These are phyloP conservation scores for Acleris cristana DNA, from an alignment of 2,888 invertebrate genomes.

Conservation along the genomic window DNA sequence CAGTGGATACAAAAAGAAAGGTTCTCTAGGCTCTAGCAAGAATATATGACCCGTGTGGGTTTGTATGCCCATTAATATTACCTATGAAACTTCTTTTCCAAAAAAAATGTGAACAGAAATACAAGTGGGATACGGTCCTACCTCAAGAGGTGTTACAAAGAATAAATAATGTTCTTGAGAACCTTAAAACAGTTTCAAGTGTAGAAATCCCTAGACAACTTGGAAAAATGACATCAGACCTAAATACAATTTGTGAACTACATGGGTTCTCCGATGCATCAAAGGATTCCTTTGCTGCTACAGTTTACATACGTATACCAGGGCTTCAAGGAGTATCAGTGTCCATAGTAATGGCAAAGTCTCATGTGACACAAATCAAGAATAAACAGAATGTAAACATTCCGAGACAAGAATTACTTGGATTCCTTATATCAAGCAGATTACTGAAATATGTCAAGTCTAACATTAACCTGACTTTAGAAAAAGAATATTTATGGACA, in stretches of 20 bases:
- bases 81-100: too few species aligned
- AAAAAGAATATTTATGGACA: too few species aligned
- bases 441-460: slow-evolving; percentile 1
- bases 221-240: not conserved
- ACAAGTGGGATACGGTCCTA: too few species aligned
- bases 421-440: not conserved
- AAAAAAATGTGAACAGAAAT: too few species aligned
- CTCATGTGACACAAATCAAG: not conserved
- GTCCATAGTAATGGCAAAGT: not conserved
- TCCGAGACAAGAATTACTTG: slow-evolving; percentile 2
- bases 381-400: slow-evolving; percentile 1
- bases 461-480: not conserved
- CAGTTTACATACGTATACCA: not conserved
- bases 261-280: slow-evolving; percentile 2
- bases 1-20: too few species aligned
- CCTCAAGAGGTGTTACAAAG: too few species aligned
- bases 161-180: too few species aligned
- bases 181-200: too few species aligned
- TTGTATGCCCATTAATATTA: too few species aligned
- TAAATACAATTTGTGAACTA: not conserved
- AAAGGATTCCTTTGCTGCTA: not conserved
- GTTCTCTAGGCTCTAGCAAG: too few species aligned
- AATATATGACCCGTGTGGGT: too few species aligned
- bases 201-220: slow-evolving; percentile 4
- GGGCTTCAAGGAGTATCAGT: not conserved